Evolutionary conservation across 2,113 vertebrate genomes (phyloP).

Genomic region (Chaetura pelagica): DNA sequence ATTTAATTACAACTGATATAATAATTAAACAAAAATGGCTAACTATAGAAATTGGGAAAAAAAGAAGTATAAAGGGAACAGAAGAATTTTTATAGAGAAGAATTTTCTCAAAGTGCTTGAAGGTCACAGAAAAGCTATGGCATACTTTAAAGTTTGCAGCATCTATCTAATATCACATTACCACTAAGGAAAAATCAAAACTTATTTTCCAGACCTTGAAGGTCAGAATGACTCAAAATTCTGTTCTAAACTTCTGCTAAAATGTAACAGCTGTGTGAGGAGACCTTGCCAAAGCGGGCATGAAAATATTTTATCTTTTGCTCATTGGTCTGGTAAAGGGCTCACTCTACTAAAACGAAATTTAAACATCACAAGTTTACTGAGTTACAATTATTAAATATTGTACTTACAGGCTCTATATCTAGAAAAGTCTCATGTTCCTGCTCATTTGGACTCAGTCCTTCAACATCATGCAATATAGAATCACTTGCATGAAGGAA

Average conservation of each 20-base stretch:
- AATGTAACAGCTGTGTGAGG: neutral
- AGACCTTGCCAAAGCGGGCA: neutral
- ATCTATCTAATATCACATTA: neutral
- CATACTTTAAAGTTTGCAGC: neutral
- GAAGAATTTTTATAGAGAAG: neutral
- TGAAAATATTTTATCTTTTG: neutral
- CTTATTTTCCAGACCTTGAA: neutral
- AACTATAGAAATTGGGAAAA: neutral
- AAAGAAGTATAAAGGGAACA: neutral
- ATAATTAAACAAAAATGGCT: neutral
- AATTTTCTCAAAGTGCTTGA: neutral
- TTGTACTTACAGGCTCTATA: slow-evolving; percentile 89
- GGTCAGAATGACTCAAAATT: neutral
- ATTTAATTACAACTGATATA: neutral
- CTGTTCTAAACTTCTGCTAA: neutral
- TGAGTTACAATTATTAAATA: neutral
- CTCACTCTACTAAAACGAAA: neutral
- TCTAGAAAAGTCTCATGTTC: slow-evolving; percentile 90
- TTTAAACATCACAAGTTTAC: neutral
- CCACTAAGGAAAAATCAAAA: neutral
- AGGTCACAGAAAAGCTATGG: neutral
- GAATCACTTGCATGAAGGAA: slow-evolving; percentile 85
- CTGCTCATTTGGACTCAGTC: slow-evolving; percentile 78
- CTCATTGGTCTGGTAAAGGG: neutral
- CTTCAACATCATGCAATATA: slow-evolving; percentile 69